Evolutionary conservation across 2,888 invertebrate genomes (phyloP).

Genomic region (Andrena bicolor): DNA sequence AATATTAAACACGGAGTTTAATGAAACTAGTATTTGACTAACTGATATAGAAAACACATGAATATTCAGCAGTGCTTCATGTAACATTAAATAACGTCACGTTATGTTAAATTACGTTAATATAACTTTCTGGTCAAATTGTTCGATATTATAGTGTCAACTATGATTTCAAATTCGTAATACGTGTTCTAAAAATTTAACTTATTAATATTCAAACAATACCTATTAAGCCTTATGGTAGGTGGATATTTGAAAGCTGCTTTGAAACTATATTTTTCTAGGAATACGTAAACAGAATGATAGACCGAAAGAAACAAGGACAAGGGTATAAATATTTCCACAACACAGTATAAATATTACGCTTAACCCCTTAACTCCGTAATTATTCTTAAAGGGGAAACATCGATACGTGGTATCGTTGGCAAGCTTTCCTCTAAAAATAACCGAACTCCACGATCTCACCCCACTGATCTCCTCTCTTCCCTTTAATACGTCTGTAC

Average conservation of each 20-base stretch:
- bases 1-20: neutral
- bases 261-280: conserved; percentile 24
- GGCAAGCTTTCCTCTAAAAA: conserved; percentile 35
- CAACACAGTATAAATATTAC: conserved; percentile 34
- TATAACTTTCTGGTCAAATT: neutral
- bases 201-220: conserved; percentile 1
- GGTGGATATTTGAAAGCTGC: neutral
- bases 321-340: conserved; percentile 46
- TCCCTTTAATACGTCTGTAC: neutral
- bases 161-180: neutral
- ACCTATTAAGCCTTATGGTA: neutral
- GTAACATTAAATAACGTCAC: neutral
- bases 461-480: neutral
- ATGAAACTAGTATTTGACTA: neutral
- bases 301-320: conserved; percentile 33
- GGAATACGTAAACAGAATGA: conserved; percentile 9
- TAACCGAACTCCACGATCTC: conserved; percentile 11
- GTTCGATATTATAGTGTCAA: no score
- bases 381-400: conserved; percentile 52
- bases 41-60: neutral
- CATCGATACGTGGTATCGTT: conserved; percentile 17
- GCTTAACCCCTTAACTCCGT: conserved; percentile 49
- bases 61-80: neutral
- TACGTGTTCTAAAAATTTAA: conserved; percentile 11
- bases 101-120: neutral